These are phyloP conservation scores for Athalia rosae DNA, from an alignment of 2,888 invertebrate genomes.

Conservation along the genomic window DNA sequence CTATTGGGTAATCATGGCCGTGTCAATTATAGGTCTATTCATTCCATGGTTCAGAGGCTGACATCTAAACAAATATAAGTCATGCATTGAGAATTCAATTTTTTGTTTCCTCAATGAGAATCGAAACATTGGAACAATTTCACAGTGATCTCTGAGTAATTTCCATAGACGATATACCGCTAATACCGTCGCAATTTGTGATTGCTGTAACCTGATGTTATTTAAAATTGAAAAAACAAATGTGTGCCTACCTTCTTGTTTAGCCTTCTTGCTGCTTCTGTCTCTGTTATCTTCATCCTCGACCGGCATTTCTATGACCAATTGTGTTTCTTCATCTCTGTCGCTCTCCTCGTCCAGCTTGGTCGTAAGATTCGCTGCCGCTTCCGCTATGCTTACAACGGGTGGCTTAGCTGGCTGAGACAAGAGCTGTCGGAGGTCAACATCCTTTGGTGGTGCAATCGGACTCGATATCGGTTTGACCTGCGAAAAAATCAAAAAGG, in stretches of 20 bases:
- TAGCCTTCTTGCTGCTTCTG: constrained; percentile 69
- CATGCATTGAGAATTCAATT: constrained; percentile 14
- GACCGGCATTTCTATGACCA: constrained; percentile 68
- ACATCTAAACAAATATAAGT: constrained; percentile 28
- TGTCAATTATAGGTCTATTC: not conserved
- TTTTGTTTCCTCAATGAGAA: constrained; percentile 6
- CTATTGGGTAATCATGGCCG: not conserved
- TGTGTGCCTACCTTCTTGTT: constrained; percentile 51
- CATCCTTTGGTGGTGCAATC: constrained; percentile 64
- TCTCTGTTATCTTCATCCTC: constrained; percentile 67
- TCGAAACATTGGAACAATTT: constrained; percentile 6
- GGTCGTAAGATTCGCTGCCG: constrained; percentile 63
- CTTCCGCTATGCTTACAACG: constrained; percentile 65
- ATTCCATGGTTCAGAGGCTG: constrained; percentile 5
- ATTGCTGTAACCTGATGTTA: not conserved
- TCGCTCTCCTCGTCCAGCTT: constrained; percentile 71
- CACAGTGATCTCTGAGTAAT: not conserved
- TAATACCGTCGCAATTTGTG: not conserved
- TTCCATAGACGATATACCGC: too few species aligned
- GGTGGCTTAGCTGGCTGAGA: constrained; percentile 56
- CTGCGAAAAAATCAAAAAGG: constrained; percentile 42
- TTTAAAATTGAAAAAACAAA: constrained; percentile 25
- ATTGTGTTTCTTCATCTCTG: constrained; percentile 68
- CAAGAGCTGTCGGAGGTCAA: constrained; percentile 73
- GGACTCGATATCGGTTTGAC: too few species aligned